Base-by-base conservation (phyloP, 2,113 vertebrate species). In the Myotis lucifugus region DNA sequence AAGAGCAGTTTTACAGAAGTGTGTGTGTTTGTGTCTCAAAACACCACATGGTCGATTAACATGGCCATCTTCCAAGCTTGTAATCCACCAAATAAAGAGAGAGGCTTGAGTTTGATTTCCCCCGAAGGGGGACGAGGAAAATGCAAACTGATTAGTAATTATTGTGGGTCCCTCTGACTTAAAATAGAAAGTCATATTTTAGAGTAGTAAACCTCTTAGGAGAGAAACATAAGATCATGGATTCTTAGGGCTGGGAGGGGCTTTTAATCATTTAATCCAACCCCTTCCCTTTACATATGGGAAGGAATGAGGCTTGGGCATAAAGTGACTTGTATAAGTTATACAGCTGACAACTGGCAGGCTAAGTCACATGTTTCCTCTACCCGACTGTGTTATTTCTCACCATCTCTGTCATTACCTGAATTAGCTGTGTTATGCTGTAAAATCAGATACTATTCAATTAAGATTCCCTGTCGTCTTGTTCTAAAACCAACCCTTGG, bases 221-320 rank as follows among this genome's bases (percentile, higher is more conserved):
- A 95, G 95, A 96, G 66, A 94, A 95, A 84, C 73, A 89, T 73
- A 66, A 85, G 27, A 89, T 6, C n/a, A 64, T 50, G 40, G 66
- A 40, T 61, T 66, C 52, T 32, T 18, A 85, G 61, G 59, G 18
- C 34, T 83, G 11, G 23, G 73, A 82, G 34, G 40, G 29, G 32
- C 50, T 34, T 88, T 92, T 42, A 34, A 64, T 88, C 18, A 46
- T 77, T 82, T 77, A 67, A 85, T 82, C 67, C 32, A 74, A 48
- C 18, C 11, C 19, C 25, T 69, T 88, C 6, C 3, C 32, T 73
- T 95, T 67, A 48, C 19, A 18, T 50, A n/a, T 1, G 15, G 25
- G 48, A 69, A 59, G 42, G 59, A 82, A 83, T 34, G 37, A 89
- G 56, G 66, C 14, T 25, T 19, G 25, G 46, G 48, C 21, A 32